Percentiles rank a stretch among this genome's conserved stretches.
These are phyloP conservation scores for Podarcis muralis DNA, from an alignment of 2,113 vertebrate species.

Conservation along the genomic window DNA sequence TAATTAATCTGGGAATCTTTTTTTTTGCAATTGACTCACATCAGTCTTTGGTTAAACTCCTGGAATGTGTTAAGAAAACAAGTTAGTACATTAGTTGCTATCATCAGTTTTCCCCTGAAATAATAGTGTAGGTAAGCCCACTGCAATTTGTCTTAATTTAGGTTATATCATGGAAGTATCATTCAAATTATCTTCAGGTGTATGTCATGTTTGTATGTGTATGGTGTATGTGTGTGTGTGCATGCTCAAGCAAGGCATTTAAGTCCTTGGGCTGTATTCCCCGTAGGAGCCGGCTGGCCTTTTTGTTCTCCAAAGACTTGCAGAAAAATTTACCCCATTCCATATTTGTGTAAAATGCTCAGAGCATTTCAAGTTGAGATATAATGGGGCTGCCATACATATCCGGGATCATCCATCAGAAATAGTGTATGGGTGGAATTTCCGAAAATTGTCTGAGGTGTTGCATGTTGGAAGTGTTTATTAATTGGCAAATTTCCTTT, in stretches of 20 bases:
- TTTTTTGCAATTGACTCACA: neutral
- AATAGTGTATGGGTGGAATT: no score
- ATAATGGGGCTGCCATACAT: no score
- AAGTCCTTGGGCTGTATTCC: neutral
- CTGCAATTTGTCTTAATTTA: neutral
- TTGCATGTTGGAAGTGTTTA: no score
- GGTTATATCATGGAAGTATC: neutral
- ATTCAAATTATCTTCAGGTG: neutral
- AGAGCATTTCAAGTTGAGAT: neutral
- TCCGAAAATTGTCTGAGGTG: no score
- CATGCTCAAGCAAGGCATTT: neutral
- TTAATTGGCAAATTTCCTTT: no score
- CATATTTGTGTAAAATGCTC: neutral
- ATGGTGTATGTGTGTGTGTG: neutral
- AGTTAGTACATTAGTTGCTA: neutral
- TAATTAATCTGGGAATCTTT: neutral
- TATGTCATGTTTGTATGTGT: neutral
- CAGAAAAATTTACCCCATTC: neutral
- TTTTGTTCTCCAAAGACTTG: neutral
- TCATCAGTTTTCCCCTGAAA: neutral
- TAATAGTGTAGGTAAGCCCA: neutral
- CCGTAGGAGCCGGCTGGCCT: neutral
- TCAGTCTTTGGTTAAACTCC: neutral
- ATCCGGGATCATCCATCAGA: no score
- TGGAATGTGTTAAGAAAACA: neutral